These are phyloP conservation scores for Drosophila sproati DNA, from an alignment of 1,140 invertebrate genomes.

Conservation along the genomic window DNA sequence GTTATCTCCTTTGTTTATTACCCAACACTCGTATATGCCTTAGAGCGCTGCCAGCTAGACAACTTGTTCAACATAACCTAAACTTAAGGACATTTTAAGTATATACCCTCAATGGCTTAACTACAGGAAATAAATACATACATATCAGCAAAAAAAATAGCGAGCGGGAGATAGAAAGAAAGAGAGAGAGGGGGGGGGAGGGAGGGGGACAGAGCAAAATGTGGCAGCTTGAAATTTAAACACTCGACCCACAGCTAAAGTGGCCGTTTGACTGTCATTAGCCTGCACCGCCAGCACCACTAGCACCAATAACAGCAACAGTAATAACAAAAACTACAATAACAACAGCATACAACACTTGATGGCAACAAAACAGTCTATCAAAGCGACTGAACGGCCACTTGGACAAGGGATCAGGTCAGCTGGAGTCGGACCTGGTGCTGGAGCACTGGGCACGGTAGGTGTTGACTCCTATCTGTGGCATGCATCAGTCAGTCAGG, in stretches of 20 bases:
- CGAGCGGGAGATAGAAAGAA: background rate
- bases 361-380: constrained; percentile 47
- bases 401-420: constrained; percentile 28
- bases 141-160: background rate
- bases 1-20: background rate
- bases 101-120: constrained; percentile 1
- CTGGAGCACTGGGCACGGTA: background rate
- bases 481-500: constrained; percentile 77
- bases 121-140: background rate
- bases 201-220: constrained; percentile 16
- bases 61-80: constrained; percentile 2
- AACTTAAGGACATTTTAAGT: background rate
- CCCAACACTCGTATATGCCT: background rate
- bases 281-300: constrained; percentile 45
- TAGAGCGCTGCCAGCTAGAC: background rate
- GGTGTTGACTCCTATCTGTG: constrained; percentile 61
- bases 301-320: constrained; percentile 27
- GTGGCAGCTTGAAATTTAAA: constrained; percentile 71
- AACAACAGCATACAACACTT: constrained; percentile 33
- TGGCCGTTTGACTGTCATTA: constrained; percentile 70
- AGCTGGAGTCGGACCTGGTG: background rate
- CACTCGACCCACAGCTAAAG: constrained; percentile 54
- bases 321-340: constrained; percentile 18
- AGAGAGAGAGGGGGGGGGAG: background rate
- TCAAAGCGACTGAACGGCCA: constrained; percentile 38